Evolutionary conservation across 2,888 invertebrate genomes (phyloP).

Genomic region (Piscicola geometra): DNA sequence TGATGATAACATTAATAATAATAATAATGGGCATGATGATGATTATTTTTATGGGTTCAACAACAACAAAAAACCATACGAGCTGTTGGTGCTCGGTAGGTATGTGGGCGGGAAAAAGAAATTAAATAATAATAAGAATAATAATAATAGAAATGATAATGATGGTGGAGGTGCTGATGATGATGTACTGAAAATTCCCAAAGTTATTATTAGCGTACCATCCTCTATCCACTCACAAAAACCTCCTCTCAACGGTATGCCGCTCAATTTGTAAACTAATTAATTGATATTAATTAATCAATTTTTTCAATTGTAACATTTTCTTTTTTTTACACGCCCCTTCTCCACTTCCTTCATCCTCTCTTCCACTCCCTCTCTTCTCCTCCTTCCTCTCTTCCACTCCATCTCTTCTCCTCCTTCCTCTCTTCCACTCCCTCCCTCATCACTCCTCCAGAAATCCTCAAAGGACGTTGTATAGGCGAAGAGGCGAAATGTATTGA

Average conservation of each 20-base stretch:
- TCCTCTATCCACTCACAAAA: constrained; percentile 92
- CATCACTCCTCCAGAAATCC: constrained; percentile 62
- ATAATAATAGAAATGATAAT: background rate
- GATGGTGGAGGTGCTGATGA: background rate
- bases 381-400: too few species aligned
- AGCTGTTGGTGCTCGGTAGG: constrained; percentile 68
- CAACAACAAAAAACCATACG: constrained; percentile 78
- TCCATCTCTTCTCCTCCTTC: too few species aligned
- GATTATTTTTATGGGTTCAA: constrained; percentile 67
- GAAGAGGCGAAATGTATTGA: constrained; percentile 69
- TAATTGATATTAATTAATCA: background rate
- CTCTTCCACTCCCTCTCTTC: too few species aligned
- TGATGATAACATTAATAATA: background rate
- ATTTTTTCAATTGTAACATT: too few species aligned
- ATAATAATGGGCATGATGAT: constrained; percentile 58
- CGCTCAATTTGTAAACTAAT: background rate
- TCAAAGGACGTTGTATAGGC: constrained; percentile 62
- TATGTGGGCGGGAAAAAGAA: background rate
- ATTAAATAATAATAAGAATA: background rate
- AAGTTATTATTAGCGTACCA: constrained; percentile 74
- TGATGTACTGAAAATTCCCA: background rate
- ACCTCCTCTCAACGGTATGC: constrained; percentile 72
- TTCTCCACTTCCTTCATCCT: too few species aligned
- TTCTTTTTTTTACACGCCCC: too few species aligned
- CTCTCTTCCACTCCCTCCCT: too few species aligned